phyloP scores from a whole-genome alignment of 2,888 invertebrate species.

The Agrotis puta region DNA sequence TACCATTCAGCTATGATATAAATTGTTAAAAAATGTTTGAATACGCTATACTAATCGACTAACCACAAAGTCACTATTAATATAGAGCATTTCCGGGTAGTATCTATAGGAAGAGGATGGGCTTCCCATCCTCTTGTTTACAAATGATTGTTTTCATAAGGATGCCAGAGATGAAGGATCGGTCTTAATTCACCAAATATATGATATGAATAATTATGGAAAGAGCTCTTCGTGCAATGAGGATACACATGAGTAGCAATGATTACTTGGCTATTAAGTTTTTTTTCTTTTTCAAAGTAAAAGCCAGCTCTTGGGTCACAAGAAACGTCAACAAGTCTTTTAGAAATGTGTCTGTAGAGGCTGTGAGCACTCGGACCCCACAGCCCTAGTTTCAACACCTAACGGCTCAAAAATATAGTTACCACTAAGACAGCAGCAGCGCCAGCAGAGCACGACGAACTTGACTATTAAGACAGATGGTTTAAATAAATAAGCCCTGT shows the following conservation, averaged over 20 bases:
- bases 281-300: no score
- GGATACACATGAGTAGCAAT: neutral
- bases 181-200: neutral
- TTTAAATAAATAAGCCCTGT: neutral
- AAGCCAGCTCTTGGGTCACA: no score
- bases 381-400: no score
- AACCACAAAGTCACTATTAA: neutral
- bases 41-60: neutral
- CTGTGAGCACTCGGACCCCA: no score
- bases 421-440: no score
- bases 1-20: no score
- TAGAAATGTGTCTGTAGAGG: no score
- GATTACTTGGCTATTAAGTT: neutral
- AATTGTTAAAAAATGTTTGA: no score
- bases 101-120: conserved; percentile 5
- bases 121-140: neutral
- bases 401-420: no score
- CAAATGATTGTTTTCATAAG: neutral
- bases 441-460: no score
- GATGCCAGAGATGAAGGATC: no score
- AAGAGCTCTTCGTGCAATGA: neutral
- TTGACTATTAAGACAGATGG: conserved; percentile 12
- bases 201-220: neutral
- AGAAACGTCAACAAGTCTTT: no score
- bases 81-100: neutral